Base-by-base conservation (phyloP, 1,140 invertebrate genomes). In the Procambarus virginalis region DNA sequence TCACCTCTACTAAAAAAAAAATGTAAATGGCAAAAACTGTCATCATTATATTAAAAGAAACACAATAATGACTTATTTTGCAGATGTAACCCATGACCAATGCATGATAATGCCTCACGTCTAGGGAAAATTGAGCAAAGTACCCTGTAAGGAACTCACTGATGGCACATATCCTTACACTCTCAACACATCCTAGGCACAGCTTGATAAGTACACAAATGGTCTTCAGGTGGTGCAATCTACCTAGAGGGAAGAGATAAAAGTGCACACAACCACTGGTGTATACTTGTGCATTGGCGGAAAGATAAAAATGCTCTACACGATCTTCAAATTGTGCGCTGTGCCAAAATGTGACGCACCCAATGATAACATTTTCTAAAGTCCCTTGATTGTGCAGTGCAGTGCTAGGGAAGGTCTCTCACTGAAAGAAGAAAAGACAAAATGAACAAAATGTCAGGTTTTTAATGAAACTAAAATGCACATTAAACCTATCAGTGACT, bases 371-470 rank as follows among this genome's bases (percentile, higher is more conserved):
- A 17, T 17, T 5, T 60, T 49, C 58, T 60, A 60, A 22, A 68
- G 45, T 84, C 82, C 68, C 82, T 45, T 84, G 14, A 60, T n/a
- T 45, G 45, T 73, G 82, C 82, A 51, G 64, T 46, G 82, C n/a
- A 70, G 64, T 73, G 64, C 68, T 84, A 84, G 68, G 82, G 82
- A 84, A 84, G 82, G 20, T 84, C 82, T 70, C 82, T 84, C 82
- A 84, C 82, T 84, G 82, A 73, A 84, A 84, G 6, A 34, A 51
- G 8, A 78, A 49, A 51, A 49, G 49, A 51, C 64, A 4, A 68
- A 10, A 68, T 68, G 4, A 68, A 34, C 34, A 34, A 34, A 34
- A 34, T 34, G 34, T 8, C 51, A 55, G 51, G 51, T 55, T 55
- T 55, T 55, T 55, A 55, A 55, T 9, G 8, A 55, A 55, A 55